Evolutionary conservation across 2,888 invertebrate genomes (phyloP).

Genomic region (Drosophila longiperda): DNA sequence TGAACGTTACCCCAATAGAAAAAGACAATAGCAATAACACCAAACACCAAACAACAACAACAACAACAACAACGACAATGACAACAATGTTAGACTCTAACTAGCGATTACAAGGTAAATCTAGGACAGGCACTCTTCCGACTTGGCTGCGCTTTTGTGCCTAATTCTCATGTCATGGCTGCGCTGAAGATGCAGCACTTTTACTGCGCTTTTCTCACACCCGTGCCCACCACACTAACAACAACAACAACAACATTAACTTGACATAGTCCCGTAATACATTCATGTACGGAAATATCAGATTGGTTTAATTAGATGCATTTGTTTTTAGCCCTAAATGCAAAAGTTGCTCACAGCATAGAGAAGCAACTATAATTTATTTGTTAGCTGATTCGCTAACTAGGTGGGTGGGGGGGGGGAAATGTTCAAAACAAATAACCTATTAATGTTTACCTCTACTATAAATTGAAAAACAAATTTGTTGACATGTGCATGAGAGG

Average conservation of each 20-base stretch:
- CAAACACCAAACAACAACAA: constrained; percentile 9
- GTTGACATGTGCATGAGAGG: not conserved
- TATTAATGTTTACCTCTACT: not conserved
- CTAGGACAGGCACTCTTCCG: constrained; percentile 70
- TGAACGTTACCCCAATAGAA: constrained; percentile 76
- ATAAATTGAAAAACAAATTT: not conserved
- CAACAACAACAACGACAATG: not conserved
- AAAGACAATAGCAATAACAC: constrained; percentile 19
- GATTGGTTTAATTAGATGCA: constrained; percentile 12
- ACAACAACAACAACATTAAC: constrained; percentile 8
- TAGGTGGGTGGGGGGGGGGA: too few relatives aligned
- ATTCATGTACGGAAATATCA: constrained; percentile 15
- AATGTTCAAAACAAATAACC: not conserved
- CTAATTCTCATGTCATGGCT: constrained; percentile 76
- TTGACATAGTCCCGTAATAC: constrained; percentile 66
- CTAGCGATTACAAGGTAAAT: constrained; percentile 36
- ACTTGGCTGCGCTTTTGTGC: constrained; percentile 71
- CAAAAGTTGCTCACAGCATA: constrained; percentile 27
- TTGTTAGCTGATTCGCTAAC: not conserved
- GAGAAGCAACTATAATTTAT: constrained; percentile 17
- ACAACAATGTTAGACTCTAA: constrained; percentile 27
- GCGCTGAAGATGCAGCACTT: constrained; percentile 67
- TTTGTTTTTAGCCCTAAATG: constrained; percentile 36
- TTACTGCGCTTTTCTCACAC: constrained; percentile 66
- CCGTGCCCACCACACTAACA: constrained; percentile 13